These are phyloP conservation scores for Lanius collurio DNA, from an alignment of 2,113 vertebrate species.

Conservation along the genomic window DNA sequence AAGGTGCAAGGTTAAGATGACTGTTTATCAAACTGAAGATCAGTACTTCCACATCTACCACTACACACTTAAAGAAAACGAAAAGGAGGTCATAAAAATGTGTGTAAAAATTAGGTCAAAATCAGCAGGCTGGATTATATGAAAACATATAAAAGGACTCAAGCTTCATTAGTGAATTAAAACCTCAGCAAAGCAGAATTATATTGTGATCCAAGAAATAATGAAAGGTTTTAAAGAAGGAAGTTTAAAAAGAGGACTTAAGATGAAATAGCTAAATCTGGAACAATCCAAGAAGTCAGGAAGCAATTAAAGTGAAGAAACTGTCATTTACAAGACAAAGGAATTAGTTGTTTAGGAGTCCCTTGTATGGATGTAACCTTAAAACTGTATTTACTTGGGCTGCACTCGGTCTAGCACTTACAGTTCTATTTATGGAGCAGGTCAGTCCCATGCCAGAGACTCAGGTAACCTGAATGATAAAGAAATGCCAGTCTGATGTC, in stretches of 20 bases:
- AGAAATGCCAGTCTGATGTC: neutral
- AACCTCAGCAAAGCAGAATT: neutral
- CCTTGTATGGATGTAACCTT: neutral
- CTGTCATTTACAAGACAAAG: neutral
- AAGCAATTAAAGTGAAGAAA: neutral
- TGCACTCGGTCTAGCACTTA: neutral
- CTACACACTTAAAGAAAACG: neutral
- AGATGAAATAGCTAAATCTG: neutral
- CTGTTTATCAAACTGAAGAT: neutral
- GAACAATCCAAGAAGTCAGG: neutral
- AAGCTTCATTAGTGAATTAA: neutral
- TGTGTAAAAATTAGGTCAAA: neutral
- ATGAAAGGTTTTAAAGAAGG: neutral
- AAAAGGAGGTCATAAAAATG: neutral
- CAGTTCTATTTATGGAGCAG: neutral
- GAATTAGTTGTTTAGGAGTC: neutral
- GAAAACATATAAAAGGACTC: neutral
- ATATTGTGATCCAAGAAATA: neutral
- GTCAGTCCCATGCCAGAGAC: neutral
- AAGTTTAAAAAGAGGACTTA: neutral
- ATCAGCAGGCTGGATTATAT: neutral
- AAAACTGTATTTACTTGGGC: neutral
- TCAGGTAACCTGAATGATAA: neutral
- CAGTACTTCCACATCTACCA: neutral
- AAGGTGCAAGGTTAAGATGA: neutral